phyloP scores from a whole-genome alignment of 2,888 invertebrate genomes.

The Drosophila neoperkinsi region DNA sequence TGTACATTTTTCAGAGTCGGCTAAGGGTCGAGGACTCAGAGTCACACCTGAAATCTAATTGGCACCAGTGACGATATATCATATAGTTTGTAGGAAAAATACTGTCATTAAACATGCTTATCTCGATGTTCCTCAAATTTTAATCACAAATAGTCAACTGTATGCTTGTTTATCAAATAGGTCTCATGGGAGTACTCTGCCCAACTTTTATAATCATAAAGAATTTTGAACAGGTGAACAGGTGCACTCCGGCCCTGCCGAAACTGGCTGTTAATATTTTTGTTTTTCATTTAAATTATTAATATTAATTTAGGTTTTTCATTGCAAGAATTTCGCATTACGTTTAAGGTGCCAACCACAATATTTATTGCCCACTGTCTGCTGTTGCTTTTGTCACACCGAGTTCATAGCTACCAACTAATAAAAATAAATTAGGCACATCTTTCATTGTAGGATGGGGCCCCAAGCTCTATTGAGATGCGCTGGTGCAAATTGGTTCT shows the following conservation, averaged over 20 bases:
- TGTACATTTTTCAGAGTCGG: not conserved
- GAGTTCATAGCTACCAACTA: not conserved
- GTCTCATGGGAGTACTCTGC: not conserved
- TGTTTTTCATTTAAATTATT: conserved; percentile 7
- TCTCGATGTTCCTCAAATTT: not conserved
- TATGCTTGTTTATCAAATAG: not conserved
- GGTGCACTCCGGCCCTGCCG: not conserved
- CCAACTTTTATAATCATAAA: not conserved
- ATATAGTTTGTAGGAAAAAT: not conserved
- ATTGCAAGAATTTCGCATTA: conserved; percentile 9
- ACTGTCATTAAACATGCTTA: not conserved
- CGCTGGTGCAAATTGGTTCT: conserved; percentile 7
- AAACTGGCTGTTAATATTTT: not conserved
- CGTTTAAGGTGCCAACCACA: conserved; percentile 1
- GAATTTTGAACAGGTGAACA: not conserved
- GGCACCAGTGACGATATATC: not conserved
- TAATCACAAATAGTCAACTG: not conserved
- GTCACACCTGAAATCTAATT: not conserved
- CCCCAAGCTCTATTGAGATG: not conserved
- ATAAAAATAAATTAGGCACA: conserved; percentile 10
- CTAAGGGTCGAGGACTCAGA: not conserved
- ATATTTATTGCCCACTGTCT: conserved; percentile 5
- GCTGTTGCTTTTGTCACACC: not conserved
- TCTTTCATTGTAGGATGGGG: not conserved
- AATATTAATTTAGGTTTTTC: conserved; percentile 7